These are phyloP conservation scores for Dinocampus coccinellae DNA, from an alignment of 2,888 invertebrate genomes.

Conservation along the genomic window DNA sequence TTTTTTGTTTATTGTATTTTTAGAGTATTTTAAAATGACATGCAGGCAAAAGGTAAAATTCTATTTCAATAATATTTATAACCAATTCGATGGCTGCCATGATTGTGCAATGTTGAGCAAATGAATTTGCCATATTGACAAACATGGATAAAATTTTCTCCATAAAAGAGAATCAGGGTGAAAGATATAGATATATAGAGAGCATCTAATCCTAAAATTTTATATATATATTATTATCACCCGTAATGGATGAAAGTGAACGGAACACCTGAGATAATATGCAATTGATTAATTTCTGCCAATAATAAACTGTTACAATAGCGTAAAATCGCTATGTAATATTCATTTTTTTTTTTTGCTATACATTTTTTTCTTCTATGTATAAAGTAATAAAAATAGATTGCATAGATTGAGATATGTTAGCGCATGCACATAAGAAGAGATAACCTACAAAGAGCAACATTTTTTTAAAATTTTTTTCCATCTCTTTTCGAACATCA, in stretches of 20 bases:
- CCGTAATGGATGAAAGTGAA: not conserved
- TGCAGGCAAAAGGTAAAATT: not conserved
- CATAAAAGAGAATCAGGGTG: not conserved
- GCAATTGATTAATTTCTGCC: not conserved
- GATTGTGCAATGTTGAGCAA: conserved; percentile 36
- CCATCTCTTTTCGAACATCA: not conserved
- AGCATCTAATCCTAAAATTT: not conserved
- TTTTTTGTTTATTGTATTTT: not conserved
- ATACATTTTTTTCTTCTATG: conserved; percentile 47
- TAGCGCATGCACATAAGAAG: conserved; percentile 64
- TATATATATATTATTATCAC: not conserved
- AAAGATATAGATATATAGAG: not conserved
- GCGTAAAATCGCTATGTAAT: not conserved
- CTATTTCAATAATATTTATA: not conserved
- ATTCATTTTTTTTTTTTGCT: conserved; percentile 40
- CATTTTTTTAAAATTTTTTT: conserved; percentile 35
- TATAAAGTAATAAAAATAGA: conserved; percentile 69
- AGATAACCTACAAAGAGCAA: conserved; percentile 52
- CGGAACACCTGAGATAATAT: conserved; percentile 13
- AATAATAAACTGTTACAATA: not conserved
- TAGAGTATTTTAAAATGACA: conserved; percentile 15
- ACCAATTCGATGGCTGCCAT: conserved; percentile 11
- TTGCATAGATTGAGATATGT: conserved; percentile 65
- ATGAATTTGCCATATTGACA: conserved; percentile 7
- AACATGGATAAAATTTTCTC: not conserved